These are phyloP conservation scores for Trachelus stipa DNA, from an alignment of 2,888 invertebrate genomes.

Conservation along the genomic window DNA sequence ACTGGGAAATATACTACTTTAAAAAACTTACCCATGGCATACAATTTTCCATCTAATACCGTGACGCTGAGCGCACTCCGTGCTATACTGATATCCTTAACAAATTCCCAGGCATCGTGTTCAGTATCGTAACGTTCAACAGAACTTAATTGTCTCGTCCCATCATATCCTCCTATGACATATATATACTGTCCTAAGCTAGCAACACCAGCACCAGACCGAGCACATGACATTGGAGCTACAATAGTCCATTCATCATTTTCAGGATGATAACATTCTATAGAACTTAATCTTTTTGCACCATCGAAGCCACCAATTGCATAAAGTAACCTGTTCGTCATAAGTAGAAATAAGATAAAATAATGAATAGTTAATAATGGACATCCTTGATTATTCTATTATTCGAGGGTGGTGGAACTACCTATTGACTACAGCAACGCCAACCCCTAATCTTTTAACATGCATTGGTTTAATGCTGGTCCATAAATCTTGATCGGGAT, in stretches of 20 bases:
- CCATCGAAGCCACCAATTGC: conserved; percentile 95
- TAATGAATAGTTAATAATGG: not conserved
- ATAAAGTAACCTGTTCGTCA: conserved; percentile 69
- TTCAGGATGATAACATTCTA: conserved; percentile 95
- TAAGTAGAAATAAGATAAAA: not conserved
- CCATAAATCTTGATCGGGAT: conserved; percentile 89
- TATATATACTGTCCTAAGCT: conserved; percentile 88
- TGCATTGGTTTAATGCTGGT: conserved; percentile 80
- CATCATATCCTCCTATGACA: conserved; percentile 96
- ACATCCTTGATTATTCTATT: not conserved
- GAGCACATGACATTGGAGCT: conserved; percentile 79
- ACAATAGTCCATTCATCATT: conserved; percentile 89
- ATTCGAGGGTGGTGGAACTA: conserved; percentile 48
- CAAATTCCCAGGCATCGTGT: conserved; percentile 81
- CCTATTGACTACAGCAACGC: conserved; percentile 83
- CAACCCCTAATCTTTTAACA: conserved; percentile 82
- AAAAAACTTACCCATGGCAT: conserved; percentile 80
- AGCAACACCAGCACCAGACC: conserved; percentile 91
- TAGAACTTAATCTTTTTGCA: conserved; percentile 78
- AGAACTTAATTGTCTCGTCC: conserved; percentile 80
- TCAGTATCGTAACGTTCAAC: conserved; percentile 92
- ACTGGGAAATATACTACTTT: conserved; percentile 5
- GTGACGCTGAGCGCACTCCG: conserved; percentile 91
- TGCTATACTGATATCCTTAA: conserved; percentile 81
- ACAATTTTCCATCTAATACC: conserved; percentile 86